These are phyloP conservation scores for Cyprinodon variegatus DNA, from an alignment of 2,113 vertebrate species.

Conservation along the genomic window DNA sequence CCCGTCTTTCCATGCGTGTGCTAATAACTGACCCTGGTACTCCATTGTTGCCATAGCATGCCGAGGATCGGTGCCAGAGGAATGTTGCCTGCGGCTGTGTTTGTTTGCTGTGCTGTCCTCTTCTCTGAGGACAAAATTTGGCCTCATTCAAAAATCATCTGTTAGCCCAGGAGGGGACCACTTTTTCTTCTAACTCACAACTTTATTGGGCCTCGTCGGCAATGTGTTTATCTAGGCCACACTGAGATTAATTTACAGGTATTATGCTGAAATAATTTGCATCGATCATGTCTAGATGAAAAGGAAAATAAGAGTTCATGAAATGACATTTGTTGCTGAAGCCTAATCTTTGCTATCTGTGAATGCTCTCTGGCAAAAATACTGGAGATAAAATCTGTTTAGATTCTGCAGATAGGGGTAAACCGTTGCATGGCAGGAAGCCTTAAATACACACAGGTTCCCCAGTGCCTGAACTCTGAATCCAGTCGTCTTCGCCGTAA, in stretches of 20 bases:
- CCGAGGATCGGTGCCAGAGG: conserved; percentile 41
- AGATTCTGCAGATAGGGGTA: conserved; percentile 6
- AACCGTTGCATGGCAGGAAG: neutral
- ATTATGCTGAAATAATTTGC: conserved; percentile 37
- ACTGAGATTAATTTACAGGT: conserved; percentile 38
- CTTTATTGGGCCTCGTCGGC: conserved; percentile 31
- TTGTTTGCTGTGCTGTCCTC: conserved; percentile 33
- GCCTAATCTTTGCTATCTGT: conserved; percentile 4
- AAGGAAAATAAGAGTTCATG: conserved; percentile 22
- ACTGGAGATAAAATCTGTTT: neutral
- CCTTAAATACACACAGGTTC: neutral
- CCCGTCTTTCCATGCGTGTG: conserved; percentile 32
- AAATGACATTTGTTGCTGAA: conserved; percentile 21
- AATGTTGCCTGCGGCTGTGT: conserved; percentile 46
- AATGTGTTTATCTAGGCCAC: conserved; percentile 45
- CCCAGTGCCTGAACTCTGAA: conserved; percentile 9
- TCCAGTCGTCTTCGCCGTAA: conserved; percentile 35
- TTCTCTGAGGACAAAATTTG: conserved; percentile 35
- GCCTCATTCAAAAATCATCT: conserved; percentile 19
- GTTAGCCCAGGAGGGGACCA: conserved; percentile 37
- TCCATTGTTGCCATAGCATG: conserved; percentile 9
- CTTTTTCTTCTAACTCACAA: conserved; percentile 41
- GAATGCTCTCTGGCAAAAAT: neutral
- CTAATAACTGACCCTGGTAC: conserved; percentile 56
- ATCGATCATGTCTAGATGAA: conserved; percentile 28